Evolutionary conservation across 2,113 vertebrate species (phyloP).

Genomic region (Austrofundulus limnaeus): DNA sequence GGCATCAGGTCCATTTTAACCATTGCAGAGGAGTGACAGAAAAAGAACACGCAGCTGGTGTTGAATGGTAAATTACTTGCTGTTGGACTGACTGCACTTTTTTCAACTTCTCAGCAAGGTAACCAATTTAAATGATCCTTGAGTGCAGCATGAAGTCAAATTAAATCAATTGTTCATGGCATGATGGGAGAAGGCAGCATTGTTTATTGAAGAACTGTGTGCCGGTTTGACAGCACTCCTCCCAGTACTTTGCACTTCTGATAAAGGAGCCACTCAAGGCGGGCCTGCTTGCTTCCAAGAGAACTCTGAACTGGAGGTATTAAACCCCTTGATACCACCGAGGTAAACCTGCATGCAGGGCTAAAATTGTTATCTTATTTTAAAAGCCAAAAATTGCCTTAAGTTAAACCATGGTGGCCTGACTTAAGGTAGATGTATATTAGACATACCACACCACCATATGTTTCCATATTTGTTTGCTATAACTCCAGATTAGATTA

Average conservation of each 20-base stretch:
- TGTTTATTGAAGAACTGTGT: constrained; percentile 10
- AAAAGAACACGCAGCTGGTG: constrained; percentile 7
- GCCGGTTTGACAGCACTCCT: constrained; percentile 11
- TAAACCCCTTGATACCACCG: too few relatives aligned
- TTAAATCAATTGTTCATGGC: constrained; percentile 9
- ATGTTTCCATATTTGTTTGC: not conserved
- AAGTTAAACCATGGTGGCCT: constrained; percentile 10
- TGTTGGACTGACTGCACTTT: constrained; percentile 6
- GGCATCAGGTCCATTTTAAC: not conserved
- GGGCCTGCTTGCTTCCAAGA: not conserved
- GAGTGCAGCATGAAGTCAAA: constrained; percentile 16
- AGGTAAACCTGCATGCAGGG: too few relatives aligned
- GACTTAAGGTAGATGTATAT: not conserved
- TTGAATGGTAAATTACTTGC: not conserved
- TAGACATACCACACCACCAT: not conserved
- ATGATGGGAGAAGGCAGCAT: constrained; percentile 3
- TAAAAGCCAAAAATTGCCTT: not conserved
- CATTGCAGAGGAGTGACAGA: not conserved
- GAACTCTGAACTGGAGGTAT: not conserved
- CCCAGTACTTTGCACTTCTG: constrained; percentile 12
- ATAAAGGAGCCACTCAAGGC: not conserved
- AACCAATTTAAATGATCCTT: constrained; percentile 6
- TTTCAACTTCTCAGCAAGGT: constrained; percentile 10
- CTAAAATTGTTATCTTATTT: too few relatives aligned
- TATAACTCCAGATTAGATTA: too few relatives aligned